A percentile compares a stretch with the other conserved stretches of the same genome.
These are phyloP conservation scores for Campylomormyrus tamandua DNA, from an alignment of 2,113 vertebrate genomes.

Conservation along the genomic window DNA sequence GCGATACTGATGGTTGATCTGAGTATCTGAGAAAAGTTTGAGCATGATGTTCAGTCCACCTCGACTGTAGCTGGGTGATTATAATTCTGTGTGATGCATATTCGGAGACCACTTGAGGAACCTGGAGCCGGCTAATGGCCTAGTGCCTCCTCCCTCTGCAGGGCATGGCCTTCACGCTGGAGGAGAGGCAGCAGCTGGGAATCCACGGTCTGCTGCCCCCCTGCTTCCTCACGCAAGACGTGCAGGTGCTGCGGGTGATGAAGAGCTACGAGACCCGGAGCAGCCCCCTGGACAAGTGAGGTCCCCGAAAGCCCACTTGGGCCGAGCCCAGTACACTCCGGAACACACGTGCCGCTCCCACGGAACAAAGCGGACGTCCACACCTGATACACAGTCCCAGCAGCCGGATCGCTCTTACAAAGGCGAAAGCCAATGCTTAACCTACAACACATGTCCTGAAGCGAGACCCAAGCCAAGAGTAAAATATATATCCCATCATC, in stretches of 20 bases:
- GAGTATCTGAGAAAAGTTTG: not conserved
- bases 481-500: not conserved
- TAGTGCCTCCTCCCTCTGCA: conserved; percentile 40
- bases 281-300: conserved; percentile 87
- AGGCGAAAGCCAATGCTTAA: not conserved
- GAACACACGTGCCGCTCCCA: not conserved
- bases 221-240: conserved; percentile 89
- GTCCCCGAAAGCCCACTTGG: conserved; percentile 1
- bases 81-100: not conserved
- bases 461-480: not conserved
- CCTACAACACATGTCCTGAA: not conserved
- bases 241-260: conserved; percentile 89
- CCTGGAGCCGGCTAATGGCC: not conserved
- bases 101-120: not conserved
- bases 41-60: not conserved
- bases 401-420: not conserved
- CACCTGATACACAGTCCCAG: not conserved
- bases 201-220: conserved; percentile 94
- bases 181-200: conserved; percentile 88
- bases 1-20: not conserved
- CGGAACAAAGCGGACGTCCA: not conserved
- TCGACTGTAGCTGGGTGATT: not conserved
- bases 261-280: conserved; percentile 82
- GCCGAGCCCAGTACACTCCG: conserved; percentile 15
- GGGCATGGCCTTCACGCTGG: conserved; percentile 95